phyloP scores from a whole-genome alignment of 2,113 vertebrate genomes.

The Leptobrachium leishanense region DNA sequence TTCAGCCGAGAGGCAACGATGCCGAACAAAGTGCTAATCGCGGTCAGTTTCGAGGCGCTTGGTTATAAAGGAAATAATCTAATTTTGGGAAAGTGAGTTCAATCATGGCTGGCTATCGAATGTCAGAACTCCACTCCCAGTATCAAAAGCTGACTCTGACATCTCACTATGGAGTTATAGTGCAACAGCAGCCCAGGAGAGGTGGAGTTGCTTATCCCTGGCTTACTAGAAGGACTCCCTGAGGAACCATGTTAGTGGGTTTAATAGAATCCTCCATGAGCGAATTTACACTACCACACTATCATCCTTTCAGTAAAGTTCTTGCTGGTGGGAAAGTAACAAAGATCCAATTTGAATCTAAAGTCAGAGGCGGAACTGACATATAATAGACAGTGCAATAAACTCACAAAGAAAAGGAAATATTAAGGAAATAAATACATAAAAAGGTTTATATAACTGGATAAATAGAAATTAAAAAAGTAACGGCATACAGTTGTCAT shows the following conservation, averaged over 20 bases:
- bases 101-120: neutral
- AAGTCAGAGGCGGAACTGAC: neutral
- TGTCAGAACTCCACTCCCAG: neutral
- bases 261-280: neutral
- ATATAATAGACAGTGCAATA: neutral
- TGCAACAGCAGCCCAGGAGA: neutral
- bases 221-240: neutral
- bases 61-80: neutral
- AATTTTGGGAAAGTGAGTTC: neutral
- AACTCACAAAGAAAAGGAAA: neutral
- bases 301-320: neutral
- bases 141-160: neutral
- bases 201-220: neutral
- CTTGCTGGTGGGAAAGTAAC: too few species aligned
- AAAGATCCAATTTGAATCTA: too few species aligned
- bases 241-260: neutral
- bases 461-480: too few species aligned
- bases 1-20: neutral
- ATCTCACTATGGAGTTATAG: too few species aligned
- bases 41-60: neutral
- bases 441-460: neutral
- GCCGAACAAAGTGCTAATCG: neutral
- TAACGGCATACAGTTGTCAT: too few species aligned
- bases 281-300: neutral
- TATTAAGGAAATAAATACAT: neutral